Conservation (phyloP, 35 echinoderm and acorn worm species). For the Hemicentrotus pulcherrimus region DNA sequence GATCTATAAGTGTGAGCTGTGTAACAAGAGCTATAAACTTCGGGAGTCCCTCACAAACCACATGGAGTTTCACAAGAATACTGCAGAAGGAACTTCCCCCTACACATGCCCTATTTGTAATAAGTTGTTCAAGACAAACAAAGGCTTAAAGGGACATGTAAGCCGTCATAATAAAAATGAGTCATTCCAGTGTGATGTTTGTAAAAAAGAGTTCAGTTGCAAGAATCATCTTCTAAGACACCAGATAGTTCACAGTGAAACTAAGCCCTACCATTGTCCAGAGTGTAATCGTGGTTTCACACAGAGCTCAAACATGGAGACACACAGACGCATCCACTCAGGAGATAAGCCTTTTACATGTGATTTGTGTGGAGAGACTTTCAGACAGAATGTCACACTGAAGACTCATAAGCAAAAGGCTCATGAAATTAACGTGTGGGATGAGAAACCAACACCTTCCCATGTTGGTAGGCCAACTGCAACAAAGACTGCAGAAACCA, state of each 20-base stretch:
- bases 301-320: slow-evolving; percentile 87
- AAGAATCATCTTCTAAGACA: slow-evolving; percentile 75
- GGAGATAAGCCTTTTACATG: slow-evolving; percentile 90
- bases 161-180: slow-evolving; percentile 63
- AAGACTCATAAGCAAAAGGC: slow-evolving; percentile 80
- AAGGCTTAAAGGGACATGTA: slow-evolving; percentile 70
- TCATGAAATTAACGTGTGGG: slow-evolving; percentile 66
- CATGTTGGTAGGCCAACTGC: slow-evolving; percentile 1
- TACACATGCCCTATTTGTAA: slow-evolving; percentile 77
- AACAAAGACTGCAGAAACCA: slow-evolving; percentile 2
- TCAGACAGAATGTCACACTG: slow-evolving; percentile 89
- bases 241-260: slow-evolving; percentile 69
- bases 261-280: slow-evolving; percentile 78
- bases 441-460: slow-evolving; percentile 12
- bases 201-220: slow-evolving; percentile 85
- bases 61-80: slow-evolving; percentile 81
- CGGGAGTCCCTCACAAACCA: slow-evolving; percentile 67
- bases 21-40: slow-evolving; percentile 73
- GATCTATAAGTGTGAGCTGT: slow-evolving; percentile 71
- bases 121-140: slow-evolving; percentile 70
- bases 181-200: slow-evolving; percentile 74
- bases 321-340: slow-evolving; percentile 91
- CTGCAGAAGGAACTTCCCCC: slow-evolving; percentile 61
- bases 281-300: slow-evolving; percentile 83
- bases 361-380: slow-evolving; percentile 71